Base-by-base conservation (phyloP, 2,797 vertebrate species). In the Chloroceryle amazona region DNA sequence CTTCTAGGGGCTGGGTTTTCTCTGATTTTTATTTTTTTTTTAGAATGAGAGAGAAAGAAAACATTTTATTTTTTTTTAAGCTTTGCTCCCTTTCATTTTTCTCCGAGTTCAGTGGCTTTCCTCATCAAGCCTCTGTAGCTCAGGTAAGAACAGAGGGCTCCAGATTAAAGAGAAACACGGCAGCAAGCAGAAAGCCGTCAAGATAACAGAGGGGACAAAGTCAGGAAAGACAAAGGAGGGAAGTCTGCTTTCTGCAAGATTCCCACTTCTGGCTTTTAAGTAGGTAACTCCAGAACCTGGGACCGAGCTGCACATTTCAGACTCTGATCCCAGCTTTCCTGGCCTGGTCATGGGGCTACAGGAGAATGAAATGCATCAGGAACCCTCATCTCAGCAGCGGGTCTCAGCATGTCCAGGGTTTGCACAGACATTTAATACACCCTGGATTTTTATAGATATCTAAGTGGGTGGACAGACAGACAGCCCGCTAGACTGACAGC, bases 91-190 rank as follows among this genome's bases (percentile, higher is more conserved):
- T 96, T 89, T 94, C 74, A 76, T 94, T 92, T 86, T 86, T 52
- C 79, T 89, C 39, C 0, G 23, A 91, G 92, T 96, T 91, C 94
- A 81, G 79, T 47, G 73, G 65, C 71, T 70, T 92, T 93, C 37
- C 75, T 85, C 81, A 20, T 84, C 90, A 90, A 88, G 93, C 89
- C 67, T 96, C 79, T 88, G 51, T 57, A 86, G 89, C 91, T 94
- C 76, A 94, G 88, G 87, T 96, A 97, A 92, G 92, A 96, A 94
- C 92, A 96, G 91, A 97, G 85, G 78, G 83, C 92, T 89, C 71
- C 95, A 96, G 87, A 93, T 95, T 96, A 96, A 95, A 95, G 93
- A 68, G 81, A 86, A 95, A 95, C 82, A 94, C 46, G 1, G 75
- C 92, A 92, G 91, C 75, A 86, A 92, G 86, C 84, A 94, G 91